Conservation (phyloP, 2,888 invertebrate species). For the Spialia ferax region DNA sequence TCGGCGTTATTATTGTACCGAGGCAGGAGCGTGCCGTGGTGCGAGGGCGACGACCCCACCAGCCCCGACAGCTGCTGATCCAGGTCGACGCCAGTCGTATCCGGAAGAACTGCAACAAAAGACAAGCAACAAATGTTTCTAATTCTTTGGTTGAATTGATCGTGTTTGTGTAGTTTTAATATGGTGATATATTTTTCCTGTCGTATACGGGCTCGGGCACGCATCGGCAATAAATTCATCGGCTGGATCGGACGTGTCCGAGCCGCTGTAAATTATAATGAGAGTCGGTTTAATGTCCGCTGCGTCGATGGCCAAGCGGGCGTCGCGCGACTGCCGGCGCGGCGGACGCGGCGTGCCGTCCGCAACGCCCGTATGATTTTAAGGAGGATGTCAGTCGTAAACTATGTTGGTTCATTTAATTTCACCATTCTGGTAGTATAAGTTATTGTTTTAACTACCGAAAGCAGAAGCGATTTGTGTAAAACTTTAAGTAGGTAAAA, state of each 20-base stretch:
- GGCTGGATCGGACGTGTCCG: slow-evolving; percentile 70
- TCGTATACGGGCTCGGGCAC: slow-evolving; percentile 62
- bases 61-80: slow-evolving; percentile 91
- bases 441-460: slow-evolving; percentile 58
- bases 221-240: slow-evolving; percentile 79
- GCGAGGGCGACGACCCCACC: slow-evolving; percentile 86
- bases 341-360: slow-evolving; percentile 45
- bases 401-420: slow-evolving; percentile 79
- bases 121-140: slow-evolving; percentile 40
- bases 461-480: slow-evolving; percentile 15
- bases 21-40: slow-evolving; percentile 88
- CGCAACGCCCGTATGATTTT: slow-evolving; percentile 55
- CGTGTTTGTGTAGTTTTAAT: slow-evolving; percentile 60
- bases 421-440: slow-evolving; percentile 77
- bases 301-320: slow-evolving; percentile 51
- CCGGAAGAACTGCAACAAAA: slow-evolving; percentile 89
- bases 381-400: slow-evolving; percentile 81
- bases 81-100: slow-evolving; percentile 91
- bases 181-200: slow-evolving; percentile 70
- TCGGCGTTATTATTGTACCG: slow-evolving; percentile 89
- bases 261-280: slow-evolving; percentile 82
- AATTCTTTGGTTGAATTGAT: slow-evolving; percentile 29
- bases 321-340: slow-evolving; percentile 40
- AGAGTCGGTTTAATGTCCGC: slow-evolving; percentile 72
- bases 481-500: neutral